Percentiles rank a stretch among this genome's conserved stretches.
These are phyloP conservation scores for Ursus arctos DNA, from an alignment of 2,113 vertebrate genomes.

Conservation along the genomic window DNA sequence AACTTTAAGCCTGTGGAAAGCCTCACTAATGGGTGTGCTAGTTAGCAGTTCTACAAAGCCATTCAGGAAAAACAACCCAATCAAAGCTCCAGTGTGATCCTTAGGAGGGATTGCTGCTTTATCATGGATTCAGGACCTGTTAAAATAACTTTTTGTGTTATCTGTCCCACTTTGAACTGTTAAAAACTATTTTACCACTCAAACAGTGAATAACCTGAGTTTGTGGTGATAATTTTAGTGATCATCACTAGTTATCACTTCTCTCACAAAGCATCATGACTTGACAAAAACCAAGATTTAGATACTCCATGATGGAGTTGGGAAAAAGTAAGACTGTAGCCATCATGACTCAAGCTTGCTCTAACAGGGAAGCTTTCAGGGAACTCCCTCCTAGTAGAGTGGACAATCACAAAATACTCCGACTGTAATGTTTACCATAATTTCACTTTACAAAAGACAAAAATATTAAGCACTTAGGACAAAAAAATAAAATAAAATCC, in stretches of 20 bases:
- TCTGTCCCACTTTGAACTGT: constrained; percentile 49
- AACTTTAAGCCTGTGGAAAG: constrained; percentile 48
- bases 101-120: background rate
- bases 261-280: constrained; percentile 77
- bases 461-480: background rate
- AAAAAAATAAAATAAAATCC: background rate
- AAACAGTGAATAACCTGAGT: background rate
- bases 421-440: background rate
- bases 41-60: background rate
- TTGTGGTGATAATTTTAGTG: background rate
- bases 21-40: background rate
- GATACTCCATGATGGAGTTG: background rate
- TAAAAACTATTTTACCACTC: constrained; percentile 59
- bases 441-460: background rate
- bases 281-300: constrained; percentile 79
- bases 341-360: constrained; percentile 62
- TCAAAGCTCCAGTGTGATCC: constrained; percentile 5
- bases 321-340: background rate
- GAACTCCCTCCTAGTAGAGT: background rate
- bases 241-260: constrained; percentile 52
- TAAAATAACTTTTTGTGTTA: constrained; percentile 64
- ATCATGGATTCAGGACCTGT: constrained; percentile 1
- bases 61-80: constrained; percentile 19
- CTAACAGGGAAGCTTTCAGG: constrained; percentile 12
- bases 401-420: background rate